Conservation (phyloP, 2,113 vertebrate species). For the Elaphurus davidianus region DNA sequence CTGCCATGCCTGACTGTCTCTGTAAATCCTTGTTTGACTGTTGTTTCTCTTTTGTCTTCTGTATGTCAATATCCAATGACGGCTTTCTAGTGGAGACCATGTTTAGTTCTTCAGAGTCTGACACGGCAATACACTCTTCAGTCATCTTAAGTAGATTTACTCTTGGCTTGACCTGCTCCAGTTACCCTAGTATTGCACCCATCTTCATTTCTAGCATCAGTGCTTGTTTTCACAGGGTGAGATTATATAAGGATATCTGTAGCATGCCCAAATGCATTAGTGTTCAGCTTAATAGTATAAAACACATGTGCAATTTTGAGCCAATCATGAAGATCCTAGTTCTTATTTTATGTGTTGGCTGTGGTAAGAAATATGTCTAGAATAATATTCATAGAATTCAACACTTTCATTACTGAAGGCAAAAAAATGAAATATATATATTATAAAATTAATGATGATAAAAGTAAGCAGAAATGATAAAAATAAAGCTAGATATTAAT, state of each 20-base stretch:
- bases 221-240: neutral
- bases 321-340: neutral
- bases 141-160: neutral
- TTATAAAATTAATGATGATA: neutral
- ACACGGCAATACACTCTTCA: neutral
- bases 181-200: fast-evolving
- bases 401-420: neutral
- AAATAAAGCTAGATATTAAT: neutral
- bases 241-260: neutral
- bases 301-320: neutral
- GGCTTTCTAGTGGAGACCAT: neutral
- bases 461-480: neutral
- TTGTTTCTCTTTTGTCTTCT: neutral
- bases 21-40: neutral
- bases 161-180: neutral
- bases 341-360: neutral
- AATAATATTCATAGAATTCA: neutral
- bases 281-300: neutral
- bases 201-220: neutral
- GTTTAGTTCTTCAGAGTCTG: neutral
- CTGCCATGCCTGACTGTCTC: fast-evolving
- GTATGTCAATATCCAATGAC: neutral
- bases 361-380: neutral
- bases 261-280: neutral
- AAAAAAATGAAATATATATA: neutral